Evolutionary conservation across 2,888 invertebrate species (phyloP).

Genomic region (Tethea ocularis): DNA sequence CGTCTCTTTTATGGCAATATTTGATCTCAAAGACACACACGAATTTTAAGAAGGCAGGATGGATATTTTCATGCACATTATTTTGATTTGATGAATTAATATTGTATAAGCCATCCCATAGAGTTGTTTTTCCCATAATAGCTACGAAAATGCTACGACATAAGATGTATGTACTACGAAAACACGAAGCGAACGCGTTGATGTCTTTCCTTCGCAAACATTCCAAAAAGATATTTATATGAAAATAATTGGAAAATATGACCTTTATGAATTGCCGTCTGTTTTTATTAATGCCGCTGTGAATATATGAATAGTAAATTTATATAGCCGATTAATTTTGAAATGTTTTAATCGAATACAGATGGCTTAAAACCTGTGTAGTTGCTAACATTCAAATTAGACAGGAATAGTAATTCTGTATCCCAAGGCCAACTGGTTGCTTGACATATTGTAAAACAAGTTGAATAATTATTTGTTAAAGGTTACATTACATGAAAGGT

Average conservation of each 20-base stretch:
- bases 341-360: background rate
- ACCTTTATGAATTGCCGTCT: constrained; percentile 12
- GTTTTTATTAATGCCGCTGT: background rate
- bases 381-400: constrained; percentile 33
- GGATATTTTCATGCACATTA: background rate
- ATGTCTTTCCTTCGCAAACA: constrained; percentile 40
- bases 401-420: constrained; percentile 40
- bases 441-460: constrained; percentile 39
- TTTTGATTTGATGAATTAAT: background rate
- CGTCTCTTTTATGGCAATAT: too few relatives aligned
- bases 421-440: constrained; percentile 48
- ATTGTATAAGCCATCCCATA: background rate
- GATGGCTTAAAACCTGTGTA: constrained; percentile 4
- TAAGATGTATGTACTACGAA: background rate
- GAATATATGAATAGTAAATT: background rate
- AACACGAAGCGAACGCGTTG: constrained; percentile 33
- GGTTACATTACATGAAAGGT: constrained; percentile 38
- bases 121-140: background rate
- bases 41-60: background rate
- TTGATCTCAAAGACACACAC: too few relatives aligned
- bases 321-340: background rate
- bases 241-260: constrained; percentile 1
- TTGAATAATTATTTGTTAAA: constrained; percentile 36
- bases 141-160: constrained; percentile 4
- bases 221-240: constrained; percentile 2